These are phyloP conservation scores for Gyrodactylus salaris DNA, from an alignment of 1,140 invertebrate species.

Conservation along the genomic window DNA sequence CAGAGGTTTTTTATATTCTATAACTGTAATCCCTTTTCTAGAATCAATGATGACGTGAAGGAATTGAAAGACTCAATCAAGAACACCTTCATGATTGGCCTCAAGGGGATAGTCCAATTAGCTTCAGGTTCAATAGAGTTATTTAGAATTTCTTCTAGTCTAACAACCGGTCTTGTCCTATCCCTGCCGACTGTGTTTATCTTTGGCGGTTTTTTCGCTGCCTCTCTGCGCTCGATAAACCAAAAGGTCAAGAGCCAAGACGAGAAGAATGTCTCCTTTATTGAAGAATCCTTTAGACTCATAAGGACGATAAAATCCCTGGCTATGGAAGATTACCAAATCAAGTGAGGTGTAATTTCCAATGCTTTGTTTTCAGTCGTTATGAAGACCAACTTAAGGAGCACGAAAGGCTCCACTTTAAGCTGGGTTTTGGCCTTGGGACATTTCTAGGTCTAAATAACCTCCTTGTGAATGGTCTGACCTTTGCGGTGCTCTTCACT, in stretches of 20 bases:
- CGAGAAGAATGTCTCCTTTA: not conserved
- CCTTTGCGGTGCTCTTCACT: slow-evolving; percentile 37
- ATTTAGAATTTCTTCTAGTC: not conserved
- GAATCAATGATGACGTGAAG: not conserved
- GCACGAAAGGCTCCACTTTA: not conserved
- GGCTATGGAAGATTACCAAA: not conserved
- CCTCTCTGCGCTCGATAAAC: not conserved
- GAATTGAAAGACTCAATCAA: not conserved
- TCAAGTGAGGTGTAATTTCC: not conserved
- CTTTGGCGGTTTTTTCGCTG: not conserved
- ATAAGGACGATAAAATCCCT: not conserved
- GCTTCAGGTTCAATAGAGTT: not conserved
- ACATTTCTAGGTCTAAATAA: not conserved
- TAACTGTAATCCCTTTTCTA: not conserved
- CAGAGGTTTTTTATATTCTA: not conserved
- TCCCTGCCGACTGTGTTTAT: not conserved
- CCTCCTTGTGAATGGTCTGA: not conserved
- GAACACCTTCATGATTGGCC: not conserved
- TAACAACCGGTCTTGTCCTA: not conserved
- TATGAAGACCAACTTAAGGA: not conserved
- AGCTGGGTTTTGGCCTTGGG: not conserved
- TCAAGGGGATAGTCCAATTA: not conserved
- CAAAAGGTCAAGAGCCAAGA: not conserved
- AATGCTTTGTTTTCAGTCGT: not conserved
- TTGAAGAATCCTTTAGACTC: not conserved